Conservation (phyloP, 2,113 vertebrate species). For the Guaruba guarouba region DNA sequence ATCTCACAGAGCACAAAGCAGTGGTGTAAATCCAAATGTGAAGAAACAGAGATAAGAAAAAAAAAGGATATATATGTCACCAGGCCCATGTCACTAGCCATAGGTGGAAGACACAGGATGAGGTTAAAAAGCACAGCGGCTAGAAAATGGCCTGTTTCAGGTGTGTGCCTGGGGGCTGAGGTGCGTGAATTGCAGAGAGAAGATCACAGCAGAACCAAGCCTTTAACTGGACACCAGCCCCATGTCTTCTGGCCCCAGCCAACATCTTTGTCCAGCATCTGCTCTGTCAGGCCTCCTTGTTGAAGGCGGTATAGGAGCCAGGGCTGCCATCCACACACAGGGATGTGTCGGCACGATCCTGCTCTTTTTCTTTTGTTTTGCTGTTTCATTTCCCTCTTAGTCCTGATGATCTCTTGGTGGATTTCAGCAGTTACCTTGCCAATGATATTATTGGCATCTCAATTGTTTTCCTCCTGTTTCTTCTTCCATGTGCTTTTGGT, state of each 20-base stretch:
- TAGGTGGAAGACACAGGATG: not conserved
- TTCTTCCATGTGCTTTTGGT: not conserved
- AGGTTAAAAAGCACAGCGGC: not conserved
- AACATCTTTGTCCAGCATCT: not conserved
- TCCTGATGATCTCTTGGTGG: not conserved
- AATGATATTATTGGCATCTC: not conserved
- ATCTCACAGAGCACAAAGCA: not conserved
- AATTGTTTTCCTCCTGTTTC: not conserved
- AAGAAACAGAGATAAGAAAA: not conserved
- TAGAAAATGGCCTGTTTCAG: not conserved
- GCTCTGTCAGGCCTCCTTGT: not conserved
- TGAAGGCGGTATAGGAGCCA: not conserved
- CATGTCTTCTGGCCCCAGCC: fast-evolving
- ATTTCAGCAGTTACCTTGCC: not conserved
- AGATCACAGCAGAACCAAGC: not conserved
- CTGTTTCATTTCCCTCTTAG: not conserved
- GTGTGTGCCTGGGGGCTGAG: not conserved
- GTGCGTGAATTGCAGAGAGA: not conserved
- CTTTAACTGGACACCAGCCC: not conserved
- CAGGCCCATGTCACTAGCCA: not conserved
- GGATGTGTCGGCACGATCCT: not conserved
- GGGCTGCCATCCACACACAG: not conserved
- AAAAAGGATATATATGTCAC: not conserved
- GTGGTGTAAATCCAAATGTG: not conserved
- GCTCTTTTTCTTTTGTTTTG: not conserved